A percentile compares a stretch with the other conserved stretches of the same genome.
These are phyloP conservation scores for Isichthys henryi DNA, from an alignment of 2,113 vertebrate genomes.

Conservation along the genomic window DNA sequence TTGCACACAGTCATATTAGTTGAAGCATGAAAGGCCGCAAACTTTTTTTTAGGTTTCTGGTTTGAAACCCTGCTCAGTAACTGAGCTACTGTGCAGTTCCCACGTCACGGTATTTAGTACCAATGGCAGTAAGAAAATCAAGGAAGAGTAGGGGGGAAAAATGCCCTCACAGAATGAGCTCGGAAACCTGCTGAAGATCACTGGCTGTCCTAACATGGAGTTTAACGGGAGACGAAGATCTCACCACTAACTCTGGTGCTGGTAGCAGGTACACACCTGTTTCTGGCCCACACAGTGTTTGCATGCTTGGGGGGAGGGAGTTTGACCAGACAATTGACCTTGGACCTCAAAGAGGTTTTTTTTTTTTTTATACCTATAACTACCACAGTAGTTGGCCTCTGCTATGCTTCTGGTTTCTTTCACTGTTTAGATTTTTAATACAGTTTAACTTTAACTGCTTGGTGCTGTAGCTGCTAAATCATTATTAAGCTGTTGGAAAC, in stretches of 20 bases:
- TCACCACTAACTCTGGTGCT: background rate
- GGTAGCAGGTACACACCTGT: background rate
- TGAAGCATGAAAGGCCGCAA: background rate
- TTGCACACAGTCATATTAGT: background rate
- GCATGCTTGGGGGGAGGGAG: background rate
- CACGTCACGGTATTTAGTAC: background rate
- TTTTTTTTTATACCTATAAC: background rate
- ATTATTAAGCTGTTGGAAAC: background rate
- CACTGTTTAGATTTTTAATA: background rate
- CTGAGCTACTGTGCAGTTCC: background rate
- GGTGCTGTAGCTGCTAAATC: background rate
- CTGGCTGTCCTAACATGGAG: background rate
- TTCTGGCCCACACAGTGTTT: background rate
- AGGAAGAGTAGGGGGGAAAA: background rate
- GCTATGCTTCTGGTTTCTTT: background rate
- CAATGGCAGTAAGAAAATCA: background rate
- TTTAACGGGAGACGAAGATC: background rate
- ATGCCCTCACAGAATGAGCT: background rate
- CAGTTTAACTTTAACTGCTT: background rate
- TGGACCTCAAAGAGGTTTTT: background rate
- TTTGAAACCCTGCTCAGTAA: background rate
- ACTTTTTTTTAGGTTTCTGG: background rate
- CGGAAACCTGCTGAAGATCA: background rate
- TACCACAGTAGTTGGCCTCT: background rate
- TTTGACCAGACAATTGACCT: background rate